Evolutionary conservation across 2,113 vertebrate species (phyloP), one percentile per base, ranked within the genome.

Genomic region (Menura novaehollandiae): DNA sequence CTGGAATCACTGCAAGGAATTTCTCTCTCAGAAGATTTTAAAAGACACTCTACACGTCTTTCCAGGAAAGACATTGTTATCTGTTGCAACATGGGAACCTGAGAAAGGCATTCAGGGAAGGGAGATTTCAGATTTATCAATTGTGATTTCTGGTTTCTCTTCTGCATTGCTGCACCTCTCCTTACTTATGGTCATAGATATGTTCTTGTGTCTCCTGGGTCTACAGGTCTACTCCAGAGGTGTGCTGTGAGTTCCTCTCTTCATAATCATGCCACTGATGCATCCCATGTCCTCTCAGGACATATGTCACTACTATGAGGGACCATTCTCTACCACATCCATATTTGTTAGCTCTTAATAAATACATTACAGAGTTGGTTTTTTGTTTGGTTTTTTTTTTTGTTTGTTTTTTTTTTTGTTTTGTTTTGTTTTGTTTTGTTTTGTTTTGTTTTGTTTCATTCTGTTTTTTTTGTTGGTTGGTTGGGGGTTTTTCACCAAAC

Each of bases 141-240:
- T 5, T 17, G 2, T 81, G 26, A 62, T 59, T 88, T 95, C 24
- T 1, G 2, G 30, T 43, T 86, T 52, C 33, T 27, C 14, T 43
- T 47, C 11, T 43, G 51, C 66, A 23, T 4, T 49, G 3, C 3
- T 39, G 7, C 12, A 49, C 3, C 8, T 8, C n/a, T 78, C 9
- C 17, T 35, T 56, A 47, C 13, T 51, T 49, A 9, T 27, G 20
- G 4, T 55, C n/a, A 27, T 32, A 4, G 6, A 9, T 7, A 9
- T 11, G 4, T 52, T 17, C 4, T 23, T 21, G 3, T 6, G 3
- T 49, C 7, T 28, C 4, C 6, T 55, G 15, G 7, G 3, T 41
- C 17, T 60, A 13, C 6, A 52, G 13, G 11, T 37, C 23, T 44
- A 6, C 10, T 44, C 17, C 20, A 60, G 46, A 39, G 8, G 8